Conservation (phyloP, 2,797 vertebrate species). For the Halcyon chelicuti region DNA sequence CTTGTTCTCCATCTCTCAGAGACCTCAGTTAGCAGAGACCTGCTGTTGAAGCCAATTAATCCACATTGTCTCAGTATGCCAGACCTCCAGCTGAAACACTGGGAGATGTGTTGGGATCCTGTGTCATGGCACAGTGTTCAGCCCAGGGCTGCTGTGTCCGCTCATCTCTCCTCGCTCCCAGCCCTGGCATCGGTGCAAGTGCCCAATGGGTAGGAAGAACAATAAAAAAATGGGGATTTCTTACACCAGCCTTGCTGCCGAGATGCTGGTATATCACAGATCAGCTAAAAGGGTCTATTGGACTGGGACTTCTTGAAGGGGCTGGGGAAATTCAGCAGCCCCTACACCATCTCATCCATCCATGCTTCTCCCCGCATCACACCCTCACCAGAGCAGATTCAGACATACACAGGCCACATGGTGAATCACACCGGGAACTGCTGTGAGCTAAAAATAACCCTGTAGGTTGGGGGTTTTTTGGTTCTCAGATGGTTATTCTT, state of each 20-base stretch:
- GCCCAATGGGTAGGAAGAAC: fast-evolving
- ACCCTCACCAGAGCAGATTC: neutral
- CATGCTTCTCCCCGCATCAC: neutral
- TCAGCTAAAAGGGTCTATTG: neutral
- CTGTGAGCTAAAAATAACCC: neutral
- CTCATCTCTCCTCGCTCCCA: neutral
- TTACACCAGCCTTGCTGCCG: neutral
- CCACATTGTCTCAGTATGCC: fast-evolving
- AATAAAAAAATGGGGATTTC: neutral
- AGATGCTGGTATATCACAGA: neutral
- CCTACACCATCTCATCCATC: neutral
- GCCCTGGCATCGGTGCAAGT: neutral
- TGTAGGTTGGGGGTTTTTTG: fast-evolving
- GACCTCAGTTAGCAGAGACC: neutral
- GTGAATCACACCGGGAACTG: constrained; percentile 16
- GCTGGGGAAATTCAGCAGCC: neutral
- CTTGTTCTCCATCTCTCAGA: neutral
- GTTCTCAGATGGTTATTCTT: neutral
- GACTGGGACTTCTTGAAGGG: neutral
- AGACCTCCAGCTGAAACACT: neutral
- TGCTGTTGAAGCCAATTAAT: neutral
- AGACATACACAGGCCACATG: neutral
- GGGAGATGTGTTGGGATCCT: neutral
- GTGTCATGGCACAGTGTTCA: fast-evolving
- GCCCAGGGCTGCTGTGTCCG: fast-evolving